Evolutionary conservation across 2,113 vertebrate species (phyloP).

Genomic region (Alouatta palliata): DNA sequence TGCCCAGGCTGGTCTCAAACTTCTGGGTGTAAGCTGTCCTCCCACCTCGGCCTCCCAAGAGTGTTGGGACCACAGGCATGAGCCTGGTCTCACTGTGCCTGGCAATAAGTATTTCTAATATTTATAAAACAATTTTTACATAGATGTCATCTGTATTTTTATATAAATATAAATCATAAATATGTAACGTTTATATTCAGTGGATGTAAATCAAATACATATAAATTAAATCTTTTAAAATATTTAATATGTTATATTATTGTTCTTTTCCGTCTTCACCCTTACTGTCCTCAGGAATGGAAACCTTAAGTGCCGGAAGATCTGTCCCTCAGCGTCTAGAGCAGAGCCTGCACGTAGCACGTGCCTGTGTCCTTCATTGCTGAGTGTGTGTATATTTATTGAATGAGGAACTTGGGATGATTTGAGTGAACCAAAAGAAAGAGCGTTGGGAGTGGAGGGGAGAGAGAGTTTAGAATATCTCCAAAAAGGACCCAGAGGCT

Average conservation of each 20-base stretch:
- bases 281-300: neutral
- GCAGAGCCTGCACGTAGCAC: neutral
- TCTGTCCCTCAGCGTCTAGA: neutral
- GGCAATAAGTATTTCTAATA: neutral
- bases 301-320: neutral
- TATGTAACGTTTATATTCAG: neutral
- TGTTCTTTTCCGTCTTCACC: neutral
- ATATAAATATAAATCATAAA: neutral
- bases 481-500: neutral
- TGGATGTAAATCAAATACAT: neutral
- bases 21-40: neutral
- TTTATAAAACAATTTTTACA: neutral
- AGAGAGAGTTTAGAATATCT: neutral
- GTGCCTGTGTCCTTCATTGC: neutral
- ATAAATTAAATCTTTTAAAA: neutral
- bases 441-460: too few relatives aligned
- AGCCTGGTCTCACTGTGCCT: too few relatives aligned
- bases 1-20: neutral
- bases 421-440: neutral
- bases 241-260: neutral
- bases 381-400: neutral
- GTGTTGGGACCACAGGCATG: neutral
- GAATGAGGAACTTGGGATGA: neutral
- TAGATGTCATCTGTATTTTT: neutral
- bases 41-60: neutral